Conservation (phyloP, 2,113 vertebrate genomes). For the Bubo scandiacus region DNA sequence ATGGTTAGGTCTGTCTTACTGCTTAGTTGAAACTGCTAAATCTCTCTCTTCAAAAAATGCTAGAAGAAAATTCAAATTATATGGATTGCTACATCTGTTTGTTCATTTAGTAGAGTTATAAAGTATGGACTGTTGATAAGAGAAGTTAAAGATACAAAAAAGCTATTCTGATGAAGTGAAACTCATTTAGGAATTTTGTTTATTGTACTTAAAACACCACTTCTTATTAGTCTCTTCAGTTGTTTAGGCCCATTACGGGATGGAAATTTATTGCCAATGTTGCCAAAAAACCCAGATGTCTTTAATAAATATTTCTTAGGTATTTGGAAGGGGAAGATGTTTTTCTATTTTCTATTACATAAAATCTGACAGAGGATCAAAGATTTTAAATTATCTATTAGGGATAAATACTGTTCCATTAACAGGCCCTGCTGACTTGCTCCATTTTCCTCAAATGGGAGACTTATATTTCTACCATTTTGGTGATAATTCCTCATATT, state of each 20-base stretch:
- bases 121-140: neutral
- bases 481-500: neutral
- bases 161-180: conserved; percentile 24
- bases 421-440: neutral
- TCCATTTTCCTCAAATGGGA: neutral
- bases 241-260: neutral
- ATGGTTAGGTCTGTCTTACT: neutral
- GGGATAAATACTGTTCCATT: neutral
- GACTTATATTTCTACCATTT: neutral
- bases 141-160: neutral
- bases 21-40: neutral
- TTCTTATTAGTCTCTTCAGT: neutral
- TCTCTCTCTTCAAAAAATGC: neutral
- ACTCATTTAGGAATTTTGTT: conserved; percentile 8
- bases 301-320: neutral
- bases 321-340: neutral
- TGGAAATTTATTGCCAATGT: neutral
- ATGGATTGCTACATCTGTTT: neutral
- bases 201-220: neutral
- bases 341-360: neutral
- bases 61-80: neutral
- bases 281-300: neutral
- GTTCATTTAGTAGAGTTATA: neutral
- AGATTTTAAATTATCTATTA: neutral
- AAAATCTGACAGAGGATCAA: neutral